phyloP scores from a whole-genome alignment of 2,888 invertebrate species.

The Aporophyla lueneburgensis region DNA sequence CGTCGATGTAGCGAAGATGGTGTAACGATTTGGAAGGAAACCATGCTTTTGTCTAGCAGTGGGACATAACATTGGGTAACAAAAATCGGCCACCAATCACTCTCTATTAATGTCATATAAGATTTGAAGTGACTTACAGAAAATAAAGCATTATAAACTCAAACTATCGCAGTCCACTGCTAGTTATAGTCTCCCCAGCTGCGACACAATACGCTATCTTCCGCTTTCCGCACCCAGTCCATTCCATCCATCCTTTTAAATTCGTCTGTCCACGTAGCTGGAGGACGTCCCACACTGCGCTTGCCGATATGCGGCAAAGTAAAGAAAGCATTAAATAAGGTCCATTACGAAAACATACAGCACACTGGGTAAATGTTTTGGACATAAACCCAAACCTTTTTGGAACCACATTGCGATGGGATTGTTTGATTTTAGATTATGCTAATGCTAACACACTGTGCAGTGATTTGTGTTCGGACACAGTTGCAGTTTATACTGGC shows the following conservation, averaged over 20 bases:
- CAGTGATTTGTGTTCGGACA: slow-evolving; percentile 60
- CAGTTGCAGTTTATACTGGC: slow-evolving; percentile 59
- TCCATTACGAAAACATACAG: slow-evolving; percentile 21
- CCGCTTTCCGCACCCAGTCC: background rate
- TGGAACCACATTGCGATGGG: slow-evolving; percentile 51
- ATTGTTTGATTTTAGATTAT: slow-evolving; percentile 66
- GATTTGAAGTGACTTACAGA: background rate
- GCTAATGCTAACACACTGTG: slow-evolving; percentile 58
- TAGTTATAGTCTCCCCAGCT: background rate
- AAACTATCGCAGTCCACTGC: background rate
- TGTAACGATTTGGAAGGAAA: too few relatives aligned
- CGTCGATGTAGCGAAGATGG: too few relatives aligned
- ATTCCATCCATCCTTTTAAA: background rate
- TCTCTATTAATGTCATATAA: background rate
- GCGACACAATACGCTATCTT: too few relatives aligned
- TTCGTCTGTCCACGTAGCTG: background rate
- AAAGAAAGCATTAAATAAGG: slow-evolving; percentile 20
- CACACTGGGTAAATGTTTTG: slow-evolving; percentile 50
- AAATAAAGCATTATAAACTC: background rate
- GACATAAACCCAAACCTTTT: slow-evolving; percentile 56
- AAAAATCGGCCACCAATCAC: background rate
- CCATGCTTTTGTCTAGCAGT: too few relatives aligned
- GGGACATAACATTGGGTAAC: too few relatives aligned
- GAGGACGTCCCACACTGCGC: background rate
- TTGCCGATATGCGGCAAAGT: background rate